These are phyloP conservation scores for Carterocephalus palaemon DNA, from an alignment of 2,888 invertebrate genomes.

Conservation along the genomic window DNA sequence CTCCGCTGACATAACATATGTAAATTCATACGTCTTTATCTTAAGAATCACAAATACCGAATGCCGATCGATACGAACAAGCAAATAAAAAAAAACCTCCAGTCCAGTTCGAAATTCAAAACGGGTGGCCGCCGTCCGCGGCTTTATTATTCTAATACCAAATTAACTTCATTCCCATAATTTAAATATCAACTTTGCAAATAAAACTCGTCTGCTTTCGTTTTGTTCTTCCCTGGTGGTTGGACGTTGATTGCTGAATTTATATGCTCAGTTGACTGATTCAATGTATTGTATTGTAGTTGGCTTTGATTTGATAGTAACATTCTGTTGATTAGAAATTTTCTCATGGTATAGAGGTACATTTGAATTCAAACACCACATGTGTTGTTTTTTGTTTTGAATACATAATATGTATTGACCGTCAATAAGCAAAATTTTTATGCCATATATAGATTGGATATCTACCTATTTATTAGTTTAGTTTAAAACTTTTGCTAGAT, in stretches of 20 bases:
- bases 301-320: conserved; percentile 25
- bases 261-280: conserved; percentile 64
- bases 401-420: no score
- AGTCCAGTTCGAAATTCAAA: conserved; percentile 66
- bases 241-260: conserved; percentile 63
- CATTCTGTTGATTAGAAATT: no score
- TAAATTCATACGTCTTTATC: conserved; percentile 78
- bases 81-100: conserved; percentile 52
- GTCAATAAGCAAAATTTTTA: no score
- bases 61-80: conserved; percentile 59
- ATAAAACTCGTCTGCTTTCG: conserved; percentile 36
- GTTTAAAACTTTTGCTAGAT: no score
- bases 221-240: conserved; percentile 51
- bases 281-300: conserved; percentile 57
- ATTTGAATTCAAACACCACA: no score
- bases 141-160: conserved; percentile 73
- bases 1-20: conserved; percentile 76
- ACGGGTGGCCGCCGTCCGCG: conserved; percentile 72
- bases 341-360: no score
- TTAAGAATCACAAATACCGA: conserved; percentile 71
- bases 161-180: conserved; percentile 77
- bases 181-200: conserved; percentile 63
- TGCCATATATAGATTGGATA: no score
- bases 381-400: no score
- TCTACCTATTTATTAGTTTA: no score